Conservation (phyloP, 2,888 invertebrate genomes). For the Netelia melanura region DNA sequence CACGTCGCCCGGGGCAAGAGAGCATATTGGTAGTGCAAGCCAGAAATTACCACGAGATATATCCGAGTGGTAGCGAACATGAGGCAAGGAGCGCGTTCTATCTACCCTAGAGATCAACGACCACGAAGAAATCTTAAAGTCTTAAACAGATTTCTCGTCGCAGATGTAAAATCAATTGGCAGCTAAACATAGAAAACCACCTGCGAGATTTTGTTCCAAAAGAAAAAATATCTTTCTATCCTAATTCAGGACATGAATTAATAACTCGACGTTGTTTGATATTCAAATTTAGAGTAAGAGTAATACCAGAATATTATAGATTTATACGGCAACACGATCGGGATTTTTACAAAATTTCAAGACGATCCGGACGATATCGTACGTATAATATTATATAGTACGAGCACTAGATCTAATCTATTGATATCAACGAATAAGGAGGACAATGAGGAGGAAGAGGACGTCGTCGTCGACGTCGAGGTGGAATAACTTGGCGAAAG, state of each 20-base stretch:
- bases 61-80: not conserved
- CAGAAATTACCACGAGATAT: slow-evolving; percentile 61
- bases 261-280: no score
- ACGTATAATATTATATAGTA: slow-evolving; percentile 22
- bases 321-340: not conserved
- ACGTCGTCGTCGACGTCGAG: slow-evolving; percentile 28
- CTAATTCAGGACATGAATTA: no score
- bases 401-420: slow-evolving; percentile 53
- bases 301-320: not conserved
- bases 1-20: slow-evolving; percentile 45
- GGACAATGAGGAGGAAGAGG: slow-evolving; percentile 7
- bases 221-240: no score
- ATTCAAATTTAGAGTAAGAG: slow-evolving; percentile 26
- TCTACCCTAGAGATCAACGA: no score
- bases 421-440: slow-evolving; percentile 51
- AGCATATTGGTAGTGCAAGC: slow-evolving; percentile 47
- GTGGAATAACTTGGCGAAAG: slow-evolving; percentile 39
- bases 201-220: no score
- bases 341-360: slow-evolving; percentile 24
- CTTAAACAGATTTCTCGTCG: no score
- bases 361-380: slow-evolving; percentile 12
- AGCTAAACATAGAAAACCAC: no score
- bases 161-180: no score
- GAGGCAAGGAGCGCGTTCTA: slow-evolving; percentile 6
- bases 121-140: no score